phyloP scores from a whole-genome alignment of 2,797 vertebrate genomes.

The Fistularia tabacaria region DNA sequence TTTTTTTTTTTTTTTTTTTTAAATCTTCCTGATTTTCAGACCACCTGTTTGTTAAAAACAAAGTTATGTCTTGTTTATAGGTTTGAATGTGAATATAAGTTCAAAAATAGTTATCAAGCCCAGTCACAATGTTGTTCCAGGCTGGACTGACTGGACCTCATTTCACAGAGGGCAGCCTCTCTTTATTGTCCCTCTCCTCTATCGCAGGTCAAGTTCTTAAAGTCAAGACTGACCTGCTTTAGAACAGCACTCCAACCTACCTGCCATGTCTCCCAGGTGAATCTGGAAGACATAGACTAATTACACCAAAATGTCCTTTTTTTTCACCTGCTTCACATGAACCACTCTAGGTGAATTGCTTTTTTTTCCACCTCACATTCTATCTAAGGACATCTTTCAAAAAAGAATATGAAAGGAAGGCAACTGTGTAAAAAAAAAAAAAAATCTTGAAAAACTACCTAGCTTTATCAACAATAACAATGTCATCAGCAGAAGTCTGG shows the following conservation, averaged over 20 bases:
- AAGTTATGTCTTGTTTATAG: not conserved
- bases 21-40: too few species aligned
- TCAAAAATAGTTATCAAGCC: not conserved
- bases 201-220: conserved; percentile 29
- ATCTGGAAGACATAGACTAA: conserved; percentile 45
- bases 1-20: too few species aligned
- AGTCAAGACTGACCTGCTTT: conserved; percentile 45
- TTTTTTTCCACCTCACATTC: conserved; percentile 9
- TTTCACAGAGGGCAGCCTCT: conserved; percentile 34
- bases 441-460: conserved; percentile 28
- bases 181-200: conserved; percentile 20
- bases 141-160: conserved; percentile 23
- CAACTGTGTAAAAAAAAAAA: conserved; percentile 13
- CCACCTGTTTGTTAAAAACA: too few species aligned
- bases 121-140: not conserved
- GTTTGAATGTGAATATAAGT: conserved; percentile 6
- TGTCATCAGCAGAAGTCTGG: conserved; percentile 32
- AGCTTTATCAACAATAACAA: conserved; percentile 22
- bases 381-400: conserved; percentile 33
- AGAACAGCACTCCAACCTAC: conserved; percentile 25
- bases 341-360: conserved; percentile 40
- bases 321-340: conserved; percentile 43
- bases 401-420: conserved; percentile 7
- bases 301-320: conserved; percentile 51
- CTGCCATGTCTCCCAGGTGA: conserved; percentile 17